Conservation (phyloP, 2,113 vertebrate genomes). For the Miniopterus natalensis region DNA sequence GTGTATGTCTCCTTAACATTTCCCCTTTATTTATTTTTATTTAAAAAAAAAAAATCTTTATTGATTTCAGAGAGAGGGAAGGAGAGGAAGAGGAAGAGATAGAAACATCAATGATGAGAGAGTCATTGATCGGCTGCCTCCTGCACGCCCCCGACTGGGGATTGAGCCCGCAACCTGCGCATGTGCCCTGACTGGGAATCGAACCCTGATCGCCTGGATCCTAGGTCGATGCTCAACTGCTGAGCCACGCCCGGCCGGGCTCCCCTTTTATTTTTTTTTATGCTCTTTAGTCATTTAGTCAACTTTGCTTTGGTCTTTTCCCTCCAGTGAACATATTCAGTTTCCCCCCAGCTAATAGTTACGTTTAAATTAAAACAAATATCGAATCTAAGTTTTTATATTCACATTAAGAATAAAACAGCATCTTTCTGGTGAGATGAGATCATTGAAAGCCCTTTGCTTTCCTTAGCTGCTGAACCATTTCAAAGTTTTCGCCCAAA, state of each 20-base stretch:
- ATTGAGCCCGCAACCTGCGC: too few relatives aligned
- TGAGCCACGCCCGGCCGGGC: too few relatives aligned
- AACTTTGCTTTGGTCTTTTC: constrained; percentile 39
- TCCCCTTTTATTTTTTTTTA: not conserved
- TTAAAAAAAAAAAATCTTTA: too few relatives aligned
- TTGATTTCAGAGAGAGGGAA: too few relatives aligned
- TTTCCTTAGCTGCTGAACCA: not conserved
- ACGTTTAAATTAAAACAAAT: constrained; percentile 54
- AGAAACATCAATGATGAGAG: too few relatives aligned
- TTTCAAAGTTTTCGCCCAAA: constrained; percentile 34
- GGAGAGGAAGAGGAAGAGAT: too few relatives aligned
- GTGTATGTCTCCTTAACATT: not conserved
- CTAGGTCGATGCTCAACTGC: too few relatives aligned
- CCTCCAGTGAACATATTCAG: not conserved
- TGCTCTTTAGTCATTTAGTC: not conserved
- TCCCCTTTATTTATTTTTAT: not conserved
- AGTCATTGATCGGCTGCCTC: too few relatives aligned
- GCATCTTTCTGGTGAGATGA: not conserved
- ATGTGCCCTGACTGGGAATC: too few relatives aligned
- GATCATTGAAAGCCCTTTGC: not conserved
- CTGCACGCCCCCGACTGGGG: too few relatives aligned
- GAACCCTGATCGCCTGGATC: too few relatives aligned
- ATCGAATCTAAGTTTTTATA: constrained; percentile 1
- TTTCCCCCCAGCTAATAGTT: not conserved
- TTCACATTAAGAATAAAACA: not conserved